phyloP scores from a whole-genome alignment of 2,888 invertebrate genomes.

The Villa cingulata region DNA sequence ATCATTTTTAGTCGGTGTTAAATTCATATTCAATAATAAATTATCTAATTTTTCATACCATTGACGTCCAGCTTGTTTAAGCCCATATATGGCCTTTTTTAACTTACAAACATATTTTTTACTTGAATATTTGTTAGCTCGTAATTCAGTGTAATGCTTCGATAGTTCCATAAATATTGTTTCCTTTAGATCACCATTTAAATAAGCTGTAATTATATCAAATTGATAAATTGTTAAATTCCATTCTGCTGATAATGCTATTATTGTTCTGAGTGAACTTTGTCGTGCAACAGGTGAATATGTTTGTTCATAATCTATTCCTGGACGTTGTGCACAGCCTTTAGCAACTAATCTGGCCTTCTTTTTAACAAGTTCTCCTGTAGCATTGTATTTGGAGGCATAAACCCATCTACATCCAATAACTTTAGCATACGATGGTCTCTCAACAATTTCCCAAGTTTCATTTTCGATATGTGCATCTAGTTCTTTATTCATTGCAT shows the following conservation, averaged over 20 bases:
- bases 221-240: not conserved
- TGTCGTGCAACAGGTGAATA: not conserved
- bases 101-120: constrained; percentile 9
- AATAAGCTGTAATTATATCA: not conserved
- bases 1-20: constrained; percentile 12
- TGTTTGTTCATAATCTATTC: not conserved
- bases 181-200: not conserved
- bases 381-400: not conserved
- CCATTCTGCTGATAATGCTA: not conserved
- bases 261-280: not conserved
- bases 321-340: not conserved
- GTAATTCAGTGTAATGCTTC: not conserved
- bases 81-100: constrained; percentile 15
- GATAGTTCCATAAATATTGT: not conserved
- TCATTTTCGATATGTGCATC: not conserved
- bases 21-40: constrained; percentile 12
- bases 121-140: no score
- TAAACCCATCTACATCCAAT: not conserved
- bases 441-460: not conserved
- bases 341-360: not conserved
- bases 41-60: constrained; percentile 16
- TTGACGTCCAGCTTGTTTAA: constrained; percentile 15
- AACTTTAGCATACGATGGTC: not conserved
- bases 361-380: not conserved
- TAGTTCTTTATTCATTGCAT: not conserved